A percentile compares a stretch with the other conserved stretches of the same genome.
Evolutionary conservation across 2,888 invertebrate species (phyloP).

Genomic region (Aphelenchoides bicaudatus): DNA sequence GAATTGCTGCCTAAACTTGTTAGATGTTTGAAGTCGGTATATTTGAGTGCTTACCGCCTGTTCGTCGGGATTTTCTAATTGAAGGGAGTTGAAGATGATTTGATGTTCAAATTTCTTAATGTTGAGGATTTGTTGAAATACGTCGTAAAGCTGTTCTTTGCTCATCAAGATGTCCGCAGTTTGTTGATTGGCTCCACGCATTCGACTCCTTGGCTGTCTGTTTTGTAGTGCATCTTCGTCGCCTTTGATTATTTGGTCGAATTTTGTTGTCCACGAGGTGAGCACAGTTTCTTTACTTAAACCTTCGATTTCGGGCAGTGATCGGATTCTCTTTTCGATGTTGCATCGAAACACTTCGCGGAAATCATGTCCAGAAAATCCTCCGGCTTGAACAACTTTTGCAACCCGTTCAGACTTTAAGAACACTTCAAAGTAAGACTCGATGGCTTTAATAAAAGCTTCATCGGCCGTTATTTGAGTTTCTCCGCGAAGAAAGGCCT

Average conservation of each 20-base stretch:
- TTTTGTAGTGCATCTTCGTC: slow-evolving; percentile 64
- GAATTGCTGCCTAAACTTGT: slow-evolving; percentile 86
- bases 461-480: slow-evolving; percentile 96
- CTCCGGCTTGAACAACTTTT: slow-evolving; percentile 94
- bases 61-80: slow-evolving; percentile 97
- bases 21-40: too few relatives aligned
- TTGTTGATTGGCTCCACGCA: slow-evolving; percentile 38
- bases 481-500: slow-evolving; percentile 81
- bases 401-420: slow-evolving; percentile 87
- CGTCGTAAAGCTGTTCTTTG: slow-evolving; percentile 98
- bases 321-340: slow-evolving; percentile 89
- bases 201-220: slow-evolving; percentile 40
- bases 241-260: slow-evolving; percentile 85
- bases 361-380: slow-evolving; percentile 96
- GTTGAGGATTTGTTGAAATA: slow-evolving; percentile 97
- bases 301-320: slow-evolving; percentile 97
- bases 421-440: slow-evolving; percentile 85
- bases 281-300: slow-evolving; percentile 81
- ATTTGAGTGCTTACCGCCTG: slow-evolving; percentile 99
- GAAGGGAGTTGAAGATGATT: slow-evolving; percentile 92
- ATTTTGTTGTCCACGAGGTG: slow-evolving; percentile 98
- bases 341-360: slow-evolving; percentile 90
- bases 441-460: slow-evolving; percentile 97
- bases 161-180: slow-evolving; percentile 70
- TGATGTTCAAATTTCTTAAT: slow-evolving; percentile 99